Base-by-base conservation (phyloP, 2,888 invertebrate genomes). In the Euclidia mi region DNA sequence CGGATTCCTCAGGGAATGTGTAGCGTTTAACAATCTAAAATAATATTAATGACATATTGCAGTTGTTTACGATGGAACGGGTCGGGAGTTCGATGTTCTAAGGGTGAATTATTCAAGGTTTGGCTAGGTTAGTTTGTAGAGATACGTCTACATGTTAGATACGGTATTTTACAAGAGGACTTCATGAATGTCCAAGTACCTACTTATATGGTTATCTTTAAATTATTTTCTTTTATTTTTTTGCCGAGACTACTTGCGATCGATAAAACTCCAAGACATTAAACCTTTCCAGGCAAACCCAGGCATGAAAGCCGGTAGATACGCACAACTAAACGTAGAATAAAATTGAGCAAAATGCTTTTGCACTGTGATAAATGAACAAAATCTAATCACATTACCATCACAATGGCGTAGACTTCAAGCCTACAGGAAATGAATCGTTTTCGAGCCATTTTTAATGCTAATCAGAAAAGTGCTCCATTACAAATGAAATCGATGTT, bases 401-500 rank as follows among this genome's bases (percentile, higher is more conserved):
- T 48, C 12, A 47, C 44, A 44, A 63, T 42, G 18, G 15, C 29
- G 42, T 35, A 45, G 45, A 56, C 56, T 55, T 44, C 7, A 42
- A 51, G 25, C 14, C 20, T 29, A 1, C 59, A 58, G 71, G 76
- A 75, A 75, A 73, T 71, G 65, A 69, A 57, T 42, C 56, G 55
- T 41, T 63, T 38, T 42, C 35, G 20, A 53, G 42, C 31, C 55
- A 61, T 56, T 59, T 69, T 66, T 74, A 71, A 71, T 66, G 67
- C 61, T 71, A 71, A 68, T 78, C 71, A 75, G 63, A 58, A 47
- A 49, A 65, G 56, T 60, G 57, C 41, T 40, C 53, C 53, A 58
- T 66, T 71, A 64, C 37, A 57, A 64, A 57, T 45, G 51, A 60
- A 75, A 71, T 64, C 58, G 73, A 79, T 79, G 75, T 72, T 78